These are phyloP conservation scores for Zosterops pallidus DNA, from an alignment of 2,113 vertebrate genomes.

Conservation along the genomic window DNA sequence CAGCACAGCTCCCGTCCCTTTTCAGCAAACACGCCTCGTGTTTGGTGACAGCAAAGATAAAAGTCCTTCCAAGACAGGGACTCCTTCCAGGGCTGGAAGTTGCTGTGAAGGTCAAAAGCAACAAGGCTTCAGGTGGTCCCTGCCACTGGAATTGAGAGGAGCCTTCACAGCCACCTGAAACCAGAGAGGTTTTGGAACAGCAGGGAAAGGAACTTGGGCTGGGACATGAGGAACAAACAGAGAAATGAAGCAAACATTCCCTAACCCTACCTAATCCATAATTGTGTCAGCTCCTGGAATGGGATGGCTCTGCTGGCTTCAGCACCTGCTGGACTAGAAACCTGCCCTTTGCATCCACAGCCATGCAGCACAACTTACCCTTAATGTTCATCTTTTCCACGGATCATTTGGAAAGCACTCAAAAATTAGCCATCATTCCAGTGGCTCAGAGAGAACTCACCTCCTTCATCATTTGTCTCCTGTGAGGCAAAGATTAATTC, in stretches of 20 bases:
- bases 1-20: not conserved
- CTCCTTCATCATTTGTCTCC: not conserved
- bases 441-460: not conserved
- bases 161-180: not conserved
- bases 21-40: not conserved
- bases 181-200: not conserved
- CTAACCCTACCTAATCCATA: conserved; percentile 36
- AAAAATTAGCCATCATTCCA: conserved; percentile 18
- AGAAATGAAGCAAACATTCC: not conserved
- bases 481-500: conserved; percentile 19
- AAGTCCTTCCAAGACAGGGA: not conserved
- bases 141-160: not conserved
- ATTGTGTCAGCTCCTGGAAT: conserved; percentile 25
- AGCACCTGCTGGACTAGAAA: conserved; percentile 43
- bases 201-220: not conserved
- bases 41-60: not conserved
- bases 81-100: not conserved
- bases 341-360: conserved; percentile 42
- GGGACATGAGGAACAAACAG: not conserved
- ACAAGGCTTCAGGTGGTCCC: not conserved
- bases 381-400: conserved; percentile 43
- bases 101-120: not conserved
- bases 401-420: conserved; percentile 41
- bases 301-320: conserved; percentile 16
- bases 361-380: conserved; percentile 16